A percentile compares a stretch with the other conserved stretches of the same genome.
phyloP scores from a whole-genome alignment of 2,797 vertebrate species.

The Hephaestus fuliginosus region DNA sequence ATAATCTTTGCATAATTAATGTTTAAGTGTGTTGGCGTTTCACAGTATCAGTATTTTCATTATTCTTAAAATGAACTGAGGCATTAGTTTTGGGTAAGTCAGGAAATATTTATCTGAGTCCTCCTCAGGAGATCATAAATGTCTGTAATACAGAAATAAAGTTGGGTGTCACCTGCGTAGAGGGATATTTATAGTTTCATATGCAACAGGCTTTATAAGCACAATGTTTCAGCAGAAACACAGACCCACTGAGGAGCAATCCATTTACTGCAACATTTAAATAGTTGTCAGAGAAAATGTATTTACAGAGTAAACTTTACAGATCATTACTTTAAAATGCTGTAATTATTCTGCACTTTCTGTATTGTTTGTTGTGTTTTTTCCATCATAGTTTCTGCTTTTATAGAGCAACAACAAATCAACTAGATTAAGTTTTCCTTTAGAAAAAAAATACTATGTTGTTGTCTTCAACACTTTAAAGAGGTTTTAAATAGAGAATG shows the following conservation, averaged over 20 bases:
- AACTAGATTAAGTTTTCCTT: neutral
- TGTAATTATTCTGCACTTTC: neutral
- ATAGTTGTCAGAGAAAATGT: neutral
- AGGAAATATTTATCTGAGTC: neutral
- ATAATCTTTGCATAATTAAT: too few species aligned
- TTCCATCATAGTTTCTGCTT: neutral
- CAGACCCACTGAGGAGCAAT: neutral
- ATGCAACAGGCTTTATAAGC: neutral
- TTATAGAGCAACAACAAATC: neutral
- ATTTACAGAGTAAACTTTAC: neutral
- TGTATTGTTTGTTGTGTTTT: neutral
- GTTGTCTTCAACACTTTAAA: neutral
- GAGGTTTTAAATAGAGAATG: neutral
- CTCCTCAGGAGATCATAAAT: neutral
- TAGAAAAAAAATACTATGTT: neutral
- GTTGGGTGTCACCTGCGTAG: conserved; percentile 27
- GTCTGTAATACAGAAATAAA: neutral
- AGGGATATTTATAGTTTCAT: neutral
- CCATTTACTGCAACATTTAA: neutral
- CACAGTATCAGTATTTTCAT: neutral
- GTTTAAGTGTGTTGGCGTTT: neutral
- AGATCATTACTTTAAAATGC: neutral
- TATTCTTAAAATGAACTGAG: neutral
- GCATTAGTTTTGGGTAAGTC: neutral
- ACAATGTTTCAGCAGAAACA: neutral